Evolutionary conservation across 1,140 invertebrate species (phyloP).

Genomic region (Heliconius hewitsoni): DNA sequence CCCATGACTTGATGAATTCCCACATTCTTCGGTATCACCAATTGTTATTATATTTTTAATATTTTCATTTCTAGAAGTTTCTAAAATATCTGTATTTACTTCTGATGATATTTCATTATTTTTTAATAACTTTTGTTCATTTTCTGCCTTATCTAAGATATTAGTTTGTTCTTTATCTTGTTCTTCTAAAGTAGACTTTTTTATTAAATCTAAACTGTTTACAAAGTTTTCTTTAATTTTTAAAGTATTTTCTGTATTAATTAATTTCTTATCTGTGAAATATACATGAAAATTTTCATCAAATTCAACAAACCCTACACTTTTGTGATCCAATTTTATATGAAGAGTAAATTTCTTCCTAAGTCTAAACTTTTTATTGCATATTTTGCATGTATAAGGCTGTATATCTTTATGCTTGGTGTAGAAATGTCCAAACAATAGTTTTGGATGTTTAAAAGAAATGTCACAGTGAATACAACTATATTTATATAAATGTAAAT

Average conservation of each 20-base stretch:
- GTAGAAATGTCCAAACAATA: slow-evolving; percentile 63
- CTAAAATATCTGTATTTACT: neutral
- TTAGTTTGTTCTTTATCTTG: neutral
- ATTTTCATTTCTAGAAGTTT: neutral
- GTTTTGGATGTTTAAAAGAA: slow-evolving; percentile 63
- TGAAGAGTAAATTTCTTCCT: slow-evolving; percentile 67
- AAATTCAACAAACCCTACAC: slow-evolving; percentile 67
- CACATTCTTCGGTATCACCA: neutral
- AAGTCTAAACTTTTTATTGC: slow-evolving; percentile 57
- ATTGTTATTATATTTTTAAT: neutral
- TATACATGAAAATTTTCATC: slow-evolving; percentile 67
- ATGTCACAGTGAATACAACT: slow-evolving; percentile 56
- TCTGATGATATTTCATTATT: neutral
- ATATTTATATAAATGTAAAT: slow-evolving; percentile 64
- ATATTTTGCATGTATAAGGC: slow-evolving; percentile 68
- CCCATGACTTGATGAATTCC: neutral
- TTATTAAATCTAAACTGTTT: neutral
- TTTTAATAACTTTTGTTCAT: neutral
- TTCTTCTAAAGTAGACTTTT: neutral
- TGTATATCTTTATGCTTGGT: slow-evolving; percentile 58
- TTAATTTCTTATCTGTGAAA: slow-evolving; percentile 60
- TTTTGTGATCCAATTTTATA: slow-evolving; percentile 63
- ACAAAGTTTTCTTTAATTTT: neutral
- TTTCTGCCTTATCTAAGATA: neutral
- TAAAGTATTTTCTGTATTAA: slow-evolving; percentile 21